phyloP scores from a whole-genome alignment of 2,797 vertebrate species.

The Heterohyrax brucei region DNA sequence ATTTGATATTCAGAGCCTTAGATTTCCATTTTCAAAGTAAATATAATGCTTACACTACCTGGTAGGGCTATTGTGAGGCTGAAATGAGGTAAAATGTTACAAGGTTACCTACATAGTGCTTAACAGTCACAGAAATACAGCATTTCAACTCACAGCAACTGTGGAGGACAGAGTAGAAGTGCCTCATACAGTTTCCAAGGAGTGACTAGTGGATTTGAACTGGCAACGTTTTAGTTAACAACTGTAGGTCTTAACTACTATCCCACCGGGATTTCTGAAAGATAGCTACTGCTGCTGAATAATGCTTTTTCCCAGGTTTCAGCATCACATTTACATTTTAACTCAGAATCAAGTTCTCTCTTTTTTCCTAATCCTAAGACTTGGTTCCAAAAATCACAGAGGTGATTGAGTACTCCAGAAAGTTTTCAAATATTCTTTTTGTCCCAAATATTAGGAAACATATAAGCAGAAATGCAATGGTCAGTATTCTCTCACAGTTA shows the following conservation, averaged over 20 bases:
- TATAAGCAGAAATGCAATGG: conserved; percentile 18
- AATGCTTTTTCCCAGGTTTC: not conserved
- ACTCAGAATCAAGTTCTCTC: conserved; percentile 37
- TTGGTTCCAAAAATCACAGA: conserved; percentile 61
- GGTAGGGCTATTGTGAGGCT: not conserved
- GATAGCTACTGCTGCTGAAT: not conserved
- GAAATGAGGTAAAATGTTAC: conserved; percentile 47
- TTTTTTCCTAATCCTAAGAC: conserved; percentile 40
- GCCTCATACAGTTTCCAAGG: no score
- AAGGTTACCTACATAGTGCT: not conserved
- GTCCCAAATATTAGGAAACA: conserved; percentile 49
- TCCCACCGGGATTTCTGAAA: no score
- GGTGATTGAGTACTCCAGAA: not conserved
- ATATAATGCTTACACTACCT: not conserved
- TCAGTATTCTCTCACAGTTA: not conserved
- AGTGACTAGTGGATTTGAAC: no score
- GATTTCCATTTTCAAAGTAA: conserved; percentile 56
- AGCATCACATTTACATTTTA: not conserved
- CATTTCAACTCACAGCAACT: no score
- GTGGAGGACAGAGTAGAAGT: no score
- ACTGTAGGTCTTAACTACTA: no score
- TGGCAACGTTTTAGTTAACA: no score
- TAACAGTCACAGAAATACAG: not conserved
- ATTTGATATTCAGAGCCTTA: conserved; percentile 51
- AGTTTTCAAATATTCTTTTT: conserved; percentile 46